Evolutionary conservation across 2,113 vertebrate genomes (phyloP).

Genomic region (Hipposideros armiger): DNA sequence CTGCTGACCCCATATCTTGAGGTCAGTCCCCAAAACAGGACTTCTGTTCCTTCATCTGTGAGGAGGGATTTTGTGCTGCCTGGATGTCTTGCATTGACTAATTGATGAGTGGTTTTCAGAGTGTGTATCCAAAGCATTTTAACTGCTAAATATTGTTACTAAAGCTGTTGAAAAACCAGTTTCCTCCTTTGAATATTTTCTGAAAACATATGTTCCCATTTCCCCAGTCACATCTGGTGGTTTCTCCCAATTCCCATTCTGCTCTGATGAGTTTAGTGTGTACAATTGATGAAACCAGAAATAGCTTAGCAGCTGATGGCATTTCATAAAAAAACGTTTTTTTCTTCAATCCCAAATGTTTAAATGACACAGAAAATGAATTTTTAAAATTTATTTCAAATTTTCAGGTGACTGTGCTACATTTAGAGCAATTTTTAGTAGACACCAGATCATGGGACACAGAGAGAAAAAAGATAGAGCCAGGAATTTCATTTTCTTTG

Average conservation of each 20-base stretch:
- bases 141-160: conserved; percentile 41
- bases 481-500: not conserved
- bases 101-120: conserved; percentile 24
- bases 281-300: conserved; percentile 10
- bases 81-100: not conserved
- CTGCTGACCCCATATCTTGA: not conserved
- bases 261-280: not conserved
- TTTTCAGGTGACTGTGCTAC: not conserved
- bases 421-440: not conserved
- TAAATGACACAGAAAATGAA: conserved; percentile 17
- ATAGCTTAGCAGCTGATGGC: conserved; percentile 31
- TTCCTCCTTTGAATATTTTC: conserved; percentile 57
- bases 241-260: not conserved
- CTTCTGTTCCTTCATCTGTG: not conserved
- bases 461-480: not conserved
- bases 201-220: conserved; percentile 41
- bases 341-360: not conserved
- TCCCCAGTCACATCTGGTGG: not conserved
- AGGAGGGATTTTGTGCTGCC: not conserved
- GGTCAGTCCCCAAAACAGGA: rapidly evolving
- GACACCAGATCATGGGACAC: not conserved
- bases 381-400: not conserved
- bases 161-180: conserved; percentile 42
- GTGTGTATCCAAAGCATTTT: conserved; percentile 2
- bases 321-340: not conserved